Percentiles rank a stretch among this genome's conserved stretches.
Conservation (phyloP, 2,113 vertebrate species). For the Phalacrocorax brasilianus region DNA sequence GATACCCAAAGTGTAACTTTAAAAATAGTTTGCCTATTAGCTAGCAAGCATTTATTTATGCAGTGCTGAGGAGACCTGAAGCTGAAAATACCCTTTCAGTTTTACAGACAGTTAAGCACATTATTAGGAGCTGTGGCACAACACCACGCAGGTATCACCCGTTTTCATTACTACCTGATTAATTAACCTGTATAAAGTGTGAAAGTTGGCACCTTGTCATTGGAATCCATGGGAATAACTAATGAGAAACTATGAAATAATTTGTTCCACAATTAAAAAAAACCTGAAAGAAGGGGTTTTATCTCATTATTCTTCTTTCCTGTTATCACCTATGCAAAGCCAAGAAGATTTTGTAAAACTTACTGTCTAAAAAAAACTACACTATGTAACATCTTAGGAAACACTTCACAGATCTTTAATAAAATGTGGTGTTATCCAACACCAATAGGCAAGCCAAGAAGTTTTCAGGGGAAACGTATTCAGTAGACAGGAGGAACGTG, state of each 20-base stretch:
- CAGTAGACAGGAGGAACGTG: conserved; percentile 14
- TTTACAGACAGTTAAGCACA: conserved; percentile 70
- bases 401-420: conserved; percentile 77
- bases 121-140: conserved; percentile 70
- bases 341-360: conserved; percentile 69
- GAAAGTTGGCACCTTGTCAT: conserved; percentile 82
- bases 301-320: conserved; percentile 76
- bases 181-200: conserved; percentile 85
- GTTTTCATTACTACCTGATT: conserved; percentile 81
- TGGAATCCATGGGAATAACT: conserved; percentile 75
- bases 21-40: conserved; percentile 54
- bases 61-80: conserved; percentile 50
- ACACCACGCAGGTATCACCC: conserved; percentile 80
- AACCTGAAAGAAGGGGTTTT: conserved; percentile 66
- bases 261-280: conserved; percentile 80
- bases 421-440: conserved; percentile 71
- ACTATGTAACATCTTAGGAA: conserved; percentile 59
- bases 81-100: conserved; percentile 58
- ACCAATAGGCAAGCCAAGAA: conserved; percentile 64
- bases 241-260: conserved; percentile 80
- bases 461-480: conserved; percentile 26
- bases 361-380: conserved; percentile 39
- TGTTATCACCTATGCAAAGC: conserved; percentile 79
- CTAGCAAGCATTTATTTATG: conserved; percentile 67
- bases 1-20: conserved; percentile 7